Evolutionary conservation across 2,888 invertebrate genomes (phyloP).

Genomic region (Drosophila incognita): DNA sequence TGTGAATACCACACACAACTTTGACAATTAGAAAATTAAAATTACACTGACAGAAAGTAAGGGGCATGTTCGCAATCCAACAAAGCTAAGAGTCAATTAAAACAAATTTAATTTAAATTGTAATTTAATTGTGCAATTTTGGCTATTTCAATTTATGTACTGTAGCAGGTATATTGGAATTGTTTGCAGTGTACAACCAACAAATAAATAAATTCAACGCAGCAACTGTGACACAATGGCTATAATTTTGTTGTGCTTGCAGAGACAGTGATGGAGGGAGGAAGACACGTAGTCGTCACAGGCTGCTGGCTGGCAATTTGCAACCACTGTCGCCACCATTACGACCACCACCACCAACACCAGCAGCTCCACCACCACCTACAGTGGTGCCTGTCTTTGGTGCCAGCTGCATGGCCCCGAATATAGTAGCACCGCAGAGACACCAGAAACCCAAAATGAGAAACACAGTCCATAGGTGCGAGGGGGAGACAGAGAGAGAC

Average conservation of each 20-base stretch:
- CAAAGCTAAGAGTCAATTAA: not conserved
- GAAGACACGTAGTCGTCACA: slow-evolving; percentile 33
- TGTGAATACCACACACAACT: slow-evolving; percentile 51
- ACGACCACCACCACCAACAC: slow-evolving; percentile 29
- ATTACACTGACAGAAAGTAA: slow-evolving; percentile 45
- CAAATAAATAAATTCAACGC: slow-evolving; percentile 37
- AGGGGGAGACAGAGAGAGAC: not conserved
- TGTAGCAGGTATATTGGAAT: slow-evolving; percentile 1
- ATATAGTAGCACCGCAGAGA: slow-evolving; percentile 52
- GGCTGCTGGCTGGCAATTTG: slow-evolving; percentile 69
- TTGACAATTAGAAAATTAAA: slow-evolving; percentile 76
- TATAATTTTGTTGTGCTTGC: slow-evolving; percentile 48
- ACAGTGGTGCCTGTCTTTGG: slow-evolving; percentile 35
- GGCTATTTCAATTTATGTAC: not conserved
- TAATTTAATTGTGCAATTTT: not conserved
- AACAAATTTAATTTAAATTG: not conserved
- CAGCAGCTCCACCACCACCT: slow-evolving; percentile 10
- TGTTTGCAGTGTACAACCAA: slow-evolving; percentile 42
- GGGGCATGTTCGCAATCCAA: not conserved
- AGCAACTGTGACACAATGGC: slow-evolving; percentile 53
- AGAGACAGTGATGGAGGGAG: slow-evolving; percentile 1
- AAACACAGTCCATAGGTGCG: slow-evolving; percentile 33
- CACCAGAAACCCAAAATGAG: slow-evolving; percentile 57
- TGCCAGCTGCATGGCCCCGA: slow-evolving; percentile 47
- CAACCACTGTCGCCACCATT: slow-evolving; percentile 63